Evolutionary conservation across 2,888 invertebrate genomes (phyloP).

Genomic region (Brachycybe producta): DNA sequence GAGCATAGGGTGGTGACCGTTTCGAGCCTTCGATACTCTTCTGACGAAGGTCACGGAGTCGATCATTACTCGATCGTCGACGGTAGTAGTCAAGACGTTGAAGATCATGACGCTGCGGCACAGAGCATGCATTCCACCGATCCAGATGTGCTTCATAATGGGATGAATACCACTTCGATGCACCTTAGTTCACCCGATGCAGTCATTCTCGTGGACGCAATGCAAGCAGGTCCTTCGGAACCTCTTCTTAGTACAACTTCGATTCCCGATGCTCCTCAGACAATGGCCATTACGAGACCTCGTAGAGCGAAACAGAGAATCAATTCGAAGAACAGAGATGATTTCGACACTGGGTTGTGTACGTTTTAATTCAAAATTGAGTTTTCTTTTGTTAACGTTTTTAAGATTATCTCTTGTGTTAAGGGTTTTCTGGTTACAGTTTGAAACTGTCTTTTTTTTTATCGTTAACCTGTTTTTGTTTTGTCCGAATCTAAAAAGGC

Average conservation of each 20-base stretch:
- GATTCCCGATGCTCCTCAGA: conserved; percentile 6
- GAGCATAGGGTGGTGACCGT: conserved; percentile 8
- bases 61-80: conserved; percentile 4
- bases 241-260: conserved; percentile 5
- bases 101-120: background rate
- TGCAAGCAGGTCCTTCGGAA: conserved; percentile 1
- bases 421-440: no score
- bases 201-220: background rate
- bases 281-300: background rate
- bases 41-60: background rate
- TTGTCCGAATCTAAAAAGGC: no score
- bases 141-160: no score
- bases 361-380: no score
- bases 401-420: no score
- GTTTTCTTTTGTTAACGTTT: no score
- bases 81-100: background rate
- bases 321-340: conserved; percentile 2
- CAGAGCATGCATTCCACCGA: background rate
- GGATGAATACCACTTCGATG: background rate
- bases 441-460: background rate
- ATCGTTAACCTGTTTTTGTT: no score
- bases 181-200: background rate
- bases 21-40: conserved; percentile 1
- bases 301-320: conserved; percentile 3
- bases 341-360: conserved; percentile 8